Evolutionary conservation across 2,113 vertebrate species (phyloP).

Genomic region (Bolborhynchus lineola): DNA sequence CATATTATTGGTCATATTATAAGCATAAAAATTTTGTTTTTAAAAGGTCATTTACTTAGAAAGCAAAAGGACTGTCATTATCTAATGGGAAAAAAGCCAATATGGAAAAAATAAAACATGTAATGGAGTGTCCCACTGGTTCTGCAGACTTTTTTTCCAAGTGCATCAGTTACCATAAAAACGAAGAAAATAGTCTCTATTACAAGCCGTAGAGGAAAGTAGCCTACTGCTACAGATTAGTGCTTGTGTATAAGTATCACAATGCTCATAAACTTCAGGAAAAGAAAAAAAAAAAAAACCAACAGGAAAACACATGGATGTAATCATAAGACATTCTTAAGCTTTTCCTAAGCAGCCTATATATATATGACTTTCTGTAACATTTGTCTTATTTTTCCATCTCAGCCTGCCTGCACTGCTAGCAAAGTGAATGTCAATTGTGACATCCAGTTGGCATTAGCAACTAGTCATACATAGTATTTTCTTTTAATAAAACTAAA

Average conservation of each 20-base stretch:
- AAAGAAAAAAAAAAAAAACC: background rate
- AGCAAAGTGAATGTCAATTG: background rate
- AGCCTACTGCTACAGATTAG: background rate
- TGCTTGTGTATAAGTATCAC: background rate
- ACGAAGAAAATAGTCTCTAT: background rate
- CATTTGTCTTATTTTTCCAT: conserved; percentile 26
- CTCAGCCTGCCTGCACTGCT: conserved; percentile 12
- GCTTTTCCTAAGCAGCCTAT: conserved; percentile 22
- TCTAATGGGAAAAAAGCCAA: background rate
- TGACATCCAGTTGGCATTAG: conserved; percentile 64
- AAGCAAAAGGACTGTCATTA: background rate
- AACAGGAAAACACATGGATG: background rate
- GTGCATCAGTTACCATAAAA: background rate
- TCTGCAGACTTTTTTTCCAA: background rate
- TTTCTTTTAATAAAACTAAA: conserved; percentile 61
- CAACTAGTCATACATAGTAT: conserved; percentile 42
- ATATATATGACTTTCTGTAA: conserved; percentile 21
- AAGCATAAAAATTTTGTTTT: background rate
- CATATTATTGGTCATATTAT: background rate
- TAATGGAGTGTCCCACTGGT: background rate
- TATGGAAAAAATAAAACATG: background rate
- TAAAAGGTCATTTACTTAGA: background rate
- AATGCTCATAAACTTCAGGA: background rate
- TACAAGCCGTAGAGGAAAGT: background rate
- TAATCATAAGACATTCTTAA: background rate